Evolutionary conservation across 2,888 invertebrate species (phyloP), one percentile per base, ranked within the genome.

Genomic region (Dynastes maya): DNA sequence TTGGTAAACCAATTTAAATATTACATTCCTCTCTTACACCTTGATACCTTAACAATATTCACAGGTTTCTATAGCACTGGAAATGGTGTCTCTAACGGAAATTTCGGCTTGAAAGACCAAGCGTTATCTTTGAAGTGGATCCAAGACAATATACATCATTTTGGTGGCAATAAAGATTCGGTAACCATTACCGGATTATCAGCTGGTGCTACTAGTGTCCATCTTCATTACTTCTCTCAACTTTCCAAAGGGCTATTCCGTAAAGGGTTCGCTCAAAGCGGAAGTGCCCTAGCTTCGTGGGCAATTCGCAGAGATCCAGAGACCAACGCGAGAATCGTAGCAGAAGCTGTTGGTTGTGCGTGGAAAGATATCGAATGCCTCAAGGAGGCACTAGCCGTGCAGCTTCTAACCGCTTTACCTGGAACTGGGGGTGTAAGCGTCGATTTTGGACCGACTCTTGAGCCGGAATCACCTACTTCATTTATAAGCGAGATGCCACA

Each of bases 21-120:
- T 45, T 22, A 29, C 5, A 3, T 58, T 58, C 58, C 2, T 16
- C 1, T 9, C n/a, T 61, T 61, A 0, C 1, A n/a, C 27, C 2
- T 11, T 11, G 29, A 22, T 0, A 3, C 1, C 6, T 32, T 40
- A 11, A 9, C 3, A 29, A 51, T 32, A 2, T 16, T 32, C 53
- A n/a, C 84, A 92, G 93, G 95, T 76, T 94, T 95, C 86, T 88
- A 94, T 0, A 94, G 93, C 84, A 93, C 94, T 0, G 93, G 91
- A 4, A 94, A 95, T 80, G 90, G 90, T 8, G 45, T 45, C 45
- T 45, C 45, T 0, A 91, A 94, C 0, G 93, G 93, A 5, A 94
- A 94, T 85, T 91, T 91, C 83, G 94, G 94, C 0, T 85, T 94
- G 45, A 94, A 94, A 84, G 94, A 94, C 89, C 94, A 94, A 87